These are phyloP conservation scores for Colinus virginianus DNA, from an alignment of 2,113 vertebrate species.

Conservation along the genomic window DNA sequence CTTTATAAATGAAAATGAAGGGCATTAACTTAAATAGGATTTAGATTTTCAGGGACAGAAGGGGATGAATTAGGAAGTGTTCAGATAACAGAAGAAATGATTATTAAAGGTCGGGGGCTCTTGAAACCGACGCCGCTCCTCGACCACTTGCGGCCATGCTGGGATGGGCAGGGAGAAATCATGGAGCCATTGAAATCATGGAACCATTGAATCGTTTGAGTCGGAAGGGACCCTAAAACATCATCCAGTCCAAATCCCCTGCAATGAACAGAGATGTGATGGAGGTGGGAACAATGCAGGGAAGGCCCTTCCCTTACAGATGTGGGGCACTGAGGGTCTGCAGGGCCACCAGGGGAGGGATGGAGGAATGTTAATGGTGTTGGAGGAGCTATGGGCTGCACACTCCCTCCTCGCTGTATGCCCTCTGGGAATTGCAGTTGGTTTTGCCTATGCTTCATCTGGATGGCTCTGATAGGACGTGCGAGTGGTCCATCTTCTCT, in stretches of 20 bases:
- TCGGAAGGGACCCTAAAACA: too few species aligned
- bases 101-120: constrained; percentile 76
- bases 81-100: constrained; percentile 74
- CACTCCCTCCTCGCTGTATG: not conserved
- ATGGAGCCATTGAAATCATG: too few species aligned
- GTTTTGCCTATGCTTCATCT: not conserved
- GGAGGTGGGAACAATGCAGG: not conserved
- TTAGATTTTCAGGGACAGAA: constrained; percentile 82
- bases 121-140: constrained; percentile 68
- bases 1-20: constrained; percentile 87
- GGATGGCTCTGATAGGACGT: accelerated
- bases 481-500: accelerated
- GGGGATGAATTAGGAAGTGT: constrained; percentile 78
- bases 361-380: accelerated
- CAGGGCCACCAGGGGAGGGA: accelerated
- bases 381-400: accelerated
- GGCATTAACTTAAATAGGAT: constrained; percentile 85
- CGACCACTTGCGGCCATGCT: too few species aligned
- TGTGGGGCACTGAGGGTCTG: accelerated
- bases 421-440: not conserved
- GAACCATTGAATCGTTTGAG: too few species aligned
- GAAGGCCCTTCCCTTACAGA: too few species aligned
- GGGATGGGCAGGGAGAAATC: not conserved
- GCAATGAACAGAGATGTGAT: too few species aligned
- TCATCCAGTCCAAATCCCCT: too few species aligned